phyloP scores from a whole-genome alignment of 2,888 invertebrate genomes.

The Agonum fuliginosum region DNA sequence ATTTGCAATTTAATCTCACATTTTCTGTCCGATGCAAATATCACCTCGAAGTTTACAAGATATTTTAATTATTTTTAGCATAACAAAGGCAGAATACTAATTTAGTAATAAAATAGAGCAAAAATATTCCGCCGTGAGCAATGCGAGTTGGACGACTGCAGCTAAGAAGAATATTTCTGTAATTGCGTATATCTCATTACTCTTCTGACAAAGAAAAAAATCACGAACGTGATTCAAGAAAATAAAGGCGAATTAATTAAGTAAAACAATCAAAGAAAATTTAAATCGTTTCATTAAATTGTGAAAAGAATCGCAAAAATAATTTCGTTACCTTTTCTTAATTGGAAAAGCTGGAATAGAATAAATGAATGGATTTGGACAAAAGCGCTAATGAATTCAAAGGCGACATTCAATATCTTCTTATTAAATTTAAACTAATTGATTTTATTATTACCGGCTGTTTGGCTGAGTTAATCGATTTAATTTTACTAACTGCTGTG shows the following conservation, averaged over 20 bases:
- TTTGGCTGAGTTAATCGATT: no score
- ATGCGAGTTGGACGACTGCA: not conserved
- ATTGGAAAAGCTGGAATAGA: conserved; percentile 20
- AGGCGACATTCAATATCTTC: not conserved
- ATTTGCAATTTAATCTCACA: not conserved
- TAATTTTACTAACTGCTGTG: no score
- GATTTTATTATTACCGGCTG: not conserved
- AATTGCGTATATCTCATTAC: conserved; percentile 20
- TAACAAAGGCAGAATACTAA: conserved; percentile 11
- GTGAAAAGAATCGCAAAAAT: conserved; percentile 25
- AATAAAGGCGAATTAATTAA: conserved; percentile 45
- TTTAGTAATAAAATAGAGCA: not conserved
- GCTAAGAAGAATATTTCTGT: not conserved
- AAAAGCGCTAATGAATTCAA: not conserved
- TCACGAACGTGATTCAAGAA: conserved; percentile 1
- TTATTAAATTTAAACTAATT: not conserved
- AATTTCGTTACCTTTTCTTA: conserved; percentile 26
- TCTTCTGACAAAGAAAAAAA: not conserved
- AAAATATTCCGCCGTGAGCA: not conserved
- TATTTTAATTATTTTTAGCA: conserved; percentile 12
- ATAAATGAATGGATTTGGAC: not conserved
- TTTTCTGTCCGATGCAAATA: not conserved
- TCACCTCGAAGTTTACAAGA: not conserved
- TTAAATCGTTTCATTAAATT: conserved; percentile 37
- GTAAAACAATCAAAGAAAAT: conserved; percentile 46